Conservation (phyloP, 64 coral and sea anemone species). For the Montipora efflorescens region DNA sequence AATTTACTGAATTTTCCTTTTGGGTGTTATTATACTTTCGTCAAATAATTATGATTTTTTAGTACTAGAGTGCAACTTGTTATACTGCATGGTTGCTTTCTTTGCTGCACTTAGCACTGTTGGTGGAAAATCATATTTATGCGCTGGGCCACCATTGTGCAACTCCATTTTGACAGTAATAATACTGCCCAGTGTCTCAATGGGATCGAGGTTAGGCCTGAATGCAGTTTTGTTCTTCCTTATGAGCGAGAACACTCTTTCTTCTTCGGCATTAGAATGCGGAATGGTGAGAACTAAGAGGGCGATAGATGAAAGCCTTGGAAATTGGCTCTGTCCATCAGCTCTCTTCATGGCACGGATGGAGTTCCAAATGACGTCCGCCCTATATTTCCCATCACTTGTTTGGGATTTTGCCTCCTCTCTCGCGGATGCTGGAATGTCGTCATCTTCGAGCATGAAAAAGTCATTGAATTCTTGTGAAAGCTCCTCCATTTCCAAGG, state of each 20-base stretch:
- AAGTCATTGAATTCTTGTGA: too few species aligned
- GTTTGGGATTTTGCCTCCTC: too few species aligned
- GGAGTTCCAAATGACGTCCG: slow-evolving; percentile 34
- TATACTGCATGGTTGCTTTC: slow-evolving; percentile 43
- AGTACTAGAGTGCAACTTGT: slow-evolving; percentile 28
- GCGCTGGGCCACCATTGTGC: not conserved
- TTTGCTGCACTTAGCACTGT: slow-evolving; percentile 45
- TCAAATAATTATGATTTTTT: too few species aligned
- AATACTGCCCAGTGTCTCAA: slow-evolving; percentile 40
- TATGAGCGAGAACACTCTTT: slow-evolving; percentile 55
- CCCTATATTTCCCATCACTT: not conserved
- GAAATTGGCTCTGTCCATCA: slow-evolving; percentile 38
- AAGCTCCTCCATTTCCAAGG: too few species aligned
- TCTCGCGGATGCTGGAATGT: too few species aligned
- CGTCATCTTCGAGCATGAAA: too few species aligned
- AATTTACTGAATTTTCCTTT: too few species aligned
- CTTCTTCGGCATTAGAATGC: slow-evolving; percentile 61
- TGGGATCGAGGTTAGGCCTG: not conserved
- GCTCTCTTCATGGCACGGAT: not conserved
- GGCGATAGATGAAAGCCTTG: slow-evolving; percentile 1
- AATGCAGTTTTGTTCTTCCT: slow-evolving; percentile 46
- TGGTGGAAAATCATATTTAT: slow-evolving; percentile 30
- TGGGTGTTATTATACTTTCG: too few species aligned
- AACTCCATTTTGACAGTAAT: slow-evolving; percentile 36
- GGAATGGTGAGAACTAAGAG: slow-evolving; percentile 27